Evolutionary conservation across 2,113 vertebrate genomes (phyloP).

Genomic region (Casuarius casuarius): DNA sequence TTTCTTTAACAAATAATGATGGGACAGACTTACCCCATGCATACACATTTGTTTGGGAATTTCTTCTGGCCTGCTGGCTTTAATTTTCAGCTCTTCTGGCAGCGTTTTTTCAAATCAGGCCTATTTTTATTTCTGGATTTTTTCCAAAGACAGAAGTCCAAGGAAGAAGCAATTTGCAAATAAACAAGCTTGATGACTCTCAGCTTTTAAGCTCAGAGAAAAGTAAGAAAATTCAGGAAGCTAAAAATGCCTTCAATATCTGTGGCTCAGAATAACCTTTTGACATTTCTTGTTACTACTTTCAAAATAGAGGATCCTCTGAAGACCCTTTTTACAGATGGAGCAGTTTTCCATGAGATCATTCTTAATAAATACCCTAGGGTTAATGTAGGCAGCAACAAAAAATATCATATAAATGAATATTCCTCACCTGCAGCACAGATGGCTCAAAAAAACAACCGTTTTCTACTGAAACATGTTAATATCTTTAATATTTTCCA

Average conservation of each 20-base stretch:
- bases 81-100: slow-evolving; percentile 21
- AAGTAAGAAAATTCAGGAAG: not conserved
- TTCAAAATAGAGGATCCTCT: not conserved
- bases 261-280: not conserved
- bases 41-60: not conserved
- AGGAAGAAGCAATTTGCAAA: slow-evolving; percentile 40
- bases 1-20: not conserved
- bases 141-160: slow-evolving; percentile 24
- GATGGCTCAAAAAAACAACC: not conserved
- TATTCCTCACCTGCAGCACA: not conserved
- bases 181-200: slow-evolving; percentile 23
- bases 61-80: slow-evolving; percentile 29
- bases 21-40: not conserved
- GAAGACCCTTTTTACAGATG: not conserved
- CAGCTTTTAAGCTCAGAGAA: slow-evolving; percentile 55
- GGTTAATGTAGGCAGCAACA: not conserved
- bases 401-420: not conserved
- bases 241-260: not conserved
- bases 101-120: not conserved
- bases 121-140: slow-evolving; percentile 13
- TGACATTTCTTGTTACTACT: not conserved
- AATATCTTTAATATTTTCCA: not conserved
- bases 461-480: not conserved
- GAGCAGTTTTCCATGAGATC: not conserved
- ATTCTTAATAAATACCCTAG: not conserved